Percentiles rank a stretch among this genome's conserved stretches.
Conservation (phyloP, 2,888 invertebrate genomes). For the Megastigmus dorsalis region DNA sequence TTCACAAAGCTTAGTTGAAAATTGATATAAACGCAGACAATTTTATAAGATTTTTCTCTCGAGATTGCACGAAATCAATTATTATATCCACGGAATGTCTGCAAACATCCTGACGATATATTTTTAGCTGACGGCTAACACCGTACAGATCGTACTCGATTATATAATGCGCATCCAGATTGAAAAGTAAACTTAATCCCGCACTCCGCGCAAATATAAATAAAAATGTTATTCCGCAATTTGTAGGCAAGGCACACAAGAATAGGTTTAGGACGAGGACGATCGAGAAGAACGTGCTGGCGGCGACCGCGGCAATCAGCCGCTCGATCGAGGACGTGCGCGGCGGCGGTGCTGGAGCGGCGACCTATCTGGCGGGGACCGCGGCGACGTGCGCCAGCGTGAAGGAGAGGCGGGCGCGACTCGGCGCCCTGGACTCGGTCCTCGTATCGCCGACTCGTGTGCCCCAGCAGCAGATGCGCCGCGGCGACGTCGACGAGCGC, state of each 20-base stretch:
- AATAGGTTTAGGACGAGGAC: constrained; percentile 72
- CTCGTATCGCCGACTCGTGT: constrained; percentile 81
- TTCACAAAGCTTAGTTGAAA: too few species aligned
- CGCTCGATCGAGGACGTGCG: constrained; percentile 65
- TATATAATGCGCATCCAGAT: too few species aligned
- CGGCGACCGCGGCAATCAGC: constrained; percentile 58
- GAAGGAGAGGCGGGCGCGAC: constrained; percentile 68
- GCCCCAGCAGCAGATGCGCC: constrained; percentile 76
- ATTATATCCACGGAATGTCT: too few species aligned
- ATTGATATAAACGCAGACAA: too few species aligned
- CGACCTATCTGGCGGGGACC: too few species aligned
- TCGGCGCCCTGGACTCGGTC: constrained; percentile 82
- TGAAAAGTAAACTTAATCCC: too few species aligned
- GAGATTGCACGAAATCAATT: too few species aligned
- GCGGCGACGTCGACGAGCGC: constrained; percentile 79
- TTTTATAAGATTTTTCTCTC: too few species aligned
- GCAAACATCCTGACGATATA: too few species aligned
- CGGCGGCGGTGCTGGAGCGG: constrained; percentile 42
- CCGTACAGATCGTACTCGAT: too few species aligned
- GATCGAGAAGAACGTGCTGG: constrained; percentile 71
- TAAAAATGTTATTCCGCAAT: not conserved
- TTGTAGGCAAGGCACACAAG: constrained; percentile 65
- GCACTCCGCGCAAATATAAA: too few species aligned
- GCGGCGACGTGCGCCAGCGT: constrained; percentile 56
- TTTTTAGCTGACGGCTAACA: too few species aligned